Conservation (phyloP, 2,888 invertebrate species). For the Caenorhabditis drosophilae region DNA sequence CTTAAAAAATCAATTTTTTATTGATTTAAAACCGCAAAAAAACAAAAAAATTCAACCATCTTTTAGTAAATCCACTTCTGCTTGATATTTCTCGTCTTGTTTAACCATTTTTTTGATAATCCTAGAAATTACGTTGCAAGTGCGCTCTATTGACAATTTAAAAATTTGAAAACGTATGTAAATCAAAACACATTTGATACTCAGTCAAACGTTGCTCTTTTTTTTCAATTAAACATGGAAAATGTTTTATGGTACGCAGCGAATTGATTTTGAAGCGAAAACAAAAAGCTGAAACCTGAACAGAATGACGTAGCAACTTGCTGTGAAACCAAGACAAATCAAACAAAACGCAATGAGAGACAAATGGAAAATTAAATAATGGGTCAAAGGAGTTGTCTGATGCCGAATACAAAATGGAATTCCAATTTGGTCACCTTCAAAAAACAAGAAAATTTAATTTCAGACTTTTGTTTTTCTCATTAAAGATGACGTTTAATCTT, state of each 20-base stretch:
- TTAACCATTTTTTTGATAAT: constrained; percentile 40
- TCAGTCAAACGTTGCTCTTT: no score
- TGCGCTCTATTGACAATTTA: no score
- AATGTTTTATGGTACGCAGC: no score
- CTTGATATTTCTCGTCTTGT: constrained; percentile 33
- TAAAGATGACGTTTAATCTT: background rate
- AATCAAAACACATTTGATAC: no score
- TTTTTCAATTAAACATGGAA: no score
- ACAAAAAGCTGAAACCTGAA: no score
- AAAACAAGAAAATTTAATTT: background rate
- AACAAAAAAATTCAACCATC: constrained; percentile 5
- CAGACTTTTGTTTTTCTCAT: background rate
- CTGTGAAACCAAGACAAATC: constrained; percentile 50
- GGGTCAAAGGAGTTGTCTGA: constrained; percentile 31
- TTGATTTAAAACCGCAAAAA: background rate
- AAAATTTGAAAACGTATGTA: no score
- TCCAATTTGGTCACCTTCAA: no score
- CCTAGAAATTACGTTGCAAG: constrained; percentile 23
- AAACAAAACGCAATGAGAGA: constrained; percentile 50
- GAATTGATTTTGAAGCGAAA: no score
- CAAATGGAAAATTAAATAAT: constrained; percentile 40
- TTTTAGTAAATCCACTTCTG: constrained; percentile 28
- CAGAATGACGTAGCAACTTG: constrained; percentile 47
- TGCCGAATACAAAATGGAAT: constrained; percentile 36
- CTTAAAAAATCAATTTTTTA: background rate